Conservation (phyloP, 1,140 invertebrate species). For the Chymomyza costata region DNA sequence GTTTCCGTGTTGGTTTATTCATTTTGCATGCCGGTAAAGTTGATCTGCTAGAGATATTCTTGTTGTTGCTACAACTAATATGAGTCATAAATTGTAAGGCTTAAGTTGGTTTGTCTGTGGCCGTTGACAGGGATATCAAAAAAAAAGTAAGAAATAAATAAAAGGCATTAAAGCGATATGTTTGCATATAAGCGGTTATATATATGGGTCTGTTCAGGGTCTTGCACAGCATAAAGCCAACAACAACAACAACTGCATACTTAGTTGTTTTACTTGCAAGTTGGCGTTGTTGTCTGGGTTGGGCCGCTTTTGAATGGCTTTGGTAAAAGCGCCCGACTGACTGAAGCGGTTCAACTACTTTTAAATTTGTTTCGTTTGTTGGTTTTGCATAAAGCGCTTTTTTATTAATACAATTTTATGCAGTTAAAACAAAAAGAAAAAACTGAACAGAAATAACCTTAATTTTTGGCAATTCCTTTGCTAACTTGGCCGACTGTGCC, state of each 20-base stretch:
- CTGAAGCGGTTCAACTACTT: constrained; percentile 59
- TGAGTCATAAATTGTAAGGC: constrained; percentile 68
- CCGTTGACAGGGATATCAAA: constrained; percentile 34
- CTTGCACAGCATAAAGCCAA: constrained; percentile 37
- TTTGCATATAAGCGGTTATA: constrained; percentile 35
- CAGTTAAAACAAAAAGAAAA: constrained; percentile 29
- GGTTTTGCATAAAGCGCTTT: constrained; percentile 41
- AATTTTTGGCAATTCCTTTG: constrained; percentile 46
- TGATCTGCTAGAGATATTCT: neutral
- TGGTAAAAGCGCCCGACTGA: no score
- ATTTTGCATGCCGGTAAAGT: constrained; percentile 6
- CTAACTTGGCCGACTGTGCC: constrained; percentile 18
- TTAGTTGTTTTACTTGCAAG: neutral
- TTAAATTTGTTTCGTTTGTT: constrained; percentile 57
- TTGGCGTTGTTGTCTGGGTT: constrained; percentile 32
- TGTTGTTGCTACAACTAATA: constrained; percentile 50
- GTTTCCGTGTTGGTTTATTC: constrained; percentile 59
- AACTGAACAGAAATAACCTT: constrained; percentile 8
- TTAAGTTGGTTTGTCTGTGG: constrained; percentile 45
- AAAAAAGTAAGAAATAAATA: constrained; percentile 61
- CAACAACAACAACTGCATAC: constrained; percentile 10
- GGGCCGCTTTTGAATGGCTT: no score
- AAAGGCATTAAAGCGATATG: constrained; percentile 61
- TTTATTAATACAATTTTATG: constrained; percentile 25
- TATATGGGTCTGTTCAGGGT: constrained; percentile 56